Base-by-base conservation (phyloP, 2,888 invertebrate species). In the Mechanitis messenoides region DNA sequence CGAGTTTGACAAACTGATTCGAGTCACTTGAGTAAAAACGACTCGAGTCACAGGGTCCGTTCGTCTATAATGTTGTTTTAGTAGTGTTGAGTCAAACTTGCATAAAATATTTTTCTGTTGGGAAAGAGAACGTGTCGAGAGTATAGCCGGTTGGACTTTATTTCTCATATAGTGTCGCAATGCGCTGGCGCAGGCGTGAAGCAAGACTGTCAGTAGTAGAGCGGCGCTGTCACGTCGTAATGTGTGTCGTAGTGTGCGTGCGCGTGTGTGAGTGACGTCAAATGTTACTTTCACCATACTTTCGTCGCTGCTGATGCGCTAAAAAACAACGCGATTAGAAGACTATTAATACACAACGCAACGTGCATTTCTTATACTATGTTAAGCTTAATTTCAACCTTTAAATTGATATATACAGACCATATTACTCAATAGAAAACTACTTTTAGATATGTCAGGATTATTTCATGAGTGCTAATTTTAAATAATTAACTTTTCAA, bases 231-330 rank as follows among this genome's bases (percentile, higher is more conserved):
- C 77, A 74, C 78, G 77, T 74, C 70, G 74, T 68, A 6, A 81
- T 81, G 85, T 81, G 85, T 84, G 88, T 86, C 86, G 86, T 87
- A 64, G 87, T 89, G 87, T 7, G 50, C 31, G 50, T 31, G 81
- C 81, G 85, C 81, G 85, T 84, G 88, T 87, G 87, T 87, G 88
- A 64, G 87, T 89, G 87, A 89, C 89, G 89, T 88, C 84, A 85
- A 85, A 80, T 76, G 87, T 84, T 88, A 90, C 90, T 90, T 90
- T 90, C 90, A 87, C 90, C 83, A 83, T 85, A 90, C 90, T 90
- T 90, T 90, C 90, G 89, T 88, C 87, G 89, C 77, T 80, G 84
- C 77, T 82, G 77, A 78, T 80, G 87, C 81, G 84, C 88, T 89
- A 89, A 89, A 90, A 89, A 87, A 87, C 80, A 79, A 77, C 82